Evolutionary conservation across 2,113 vertebrate genomes (phyloP).

Genomic region (Damaliscus lunatus): DNA sequence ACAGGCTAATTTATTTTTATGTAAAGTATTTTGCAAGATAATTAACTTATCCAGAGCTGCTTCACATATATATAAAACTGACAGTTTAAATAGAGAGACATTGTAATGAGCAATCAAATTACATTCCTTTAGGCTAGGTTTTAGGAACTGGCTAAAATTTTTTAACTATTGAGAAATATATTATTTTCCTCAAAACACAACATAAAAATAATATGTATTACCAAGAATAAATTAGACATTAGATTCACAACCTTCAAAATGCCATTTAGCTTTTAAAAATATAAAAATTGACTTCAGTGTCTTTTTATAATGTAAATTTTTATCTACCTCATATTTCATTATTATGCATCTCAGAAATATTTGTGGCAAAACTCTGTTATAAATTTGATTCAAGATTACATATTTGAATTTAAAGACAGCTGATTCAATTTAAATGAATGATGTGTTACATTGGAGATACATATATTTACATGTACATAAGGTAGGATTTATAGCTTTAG

Average conservation of each 20-base stretch:
- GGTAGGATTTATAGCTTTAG: background rate
- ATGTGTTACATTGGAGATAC: background rate
- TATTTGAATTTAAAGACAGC: background rate
- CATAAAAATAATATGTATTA: background rate
- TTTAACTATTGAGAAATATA: background rate
- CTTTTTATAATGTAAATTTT: conserved; percentile 13
- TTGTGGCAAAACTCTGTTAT: background rate
- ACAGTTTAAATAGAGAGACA: background rate
- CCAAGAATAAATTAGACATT: background rate
- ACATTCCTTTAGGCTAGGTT: background rate
- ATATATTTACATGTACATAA: background rate
- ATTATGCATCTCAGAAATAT: background rate
- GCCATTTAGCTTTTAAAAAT: conserved; percentile 12
- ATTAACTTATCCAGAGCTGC: background rate
- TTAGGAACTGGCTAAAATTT: background rate
- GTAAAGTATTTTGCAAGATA: background rate
- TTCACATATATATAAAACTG: background rate
- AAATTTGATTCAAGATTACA: background rate
- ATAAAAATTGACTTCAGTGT: background rate
- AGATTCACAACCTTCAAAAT: background rate
- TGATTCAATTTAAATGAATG: conserved; percentile 11
- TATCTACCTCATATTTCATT: background rate
- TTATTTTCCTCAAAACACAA: conserved; percentile 10
- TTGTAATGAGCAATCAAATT: background rate
- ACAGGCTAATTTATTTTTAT: background rate